Conservation (phyloP, 2,113 vertebrate species). For the Strix aluco region DNA sequence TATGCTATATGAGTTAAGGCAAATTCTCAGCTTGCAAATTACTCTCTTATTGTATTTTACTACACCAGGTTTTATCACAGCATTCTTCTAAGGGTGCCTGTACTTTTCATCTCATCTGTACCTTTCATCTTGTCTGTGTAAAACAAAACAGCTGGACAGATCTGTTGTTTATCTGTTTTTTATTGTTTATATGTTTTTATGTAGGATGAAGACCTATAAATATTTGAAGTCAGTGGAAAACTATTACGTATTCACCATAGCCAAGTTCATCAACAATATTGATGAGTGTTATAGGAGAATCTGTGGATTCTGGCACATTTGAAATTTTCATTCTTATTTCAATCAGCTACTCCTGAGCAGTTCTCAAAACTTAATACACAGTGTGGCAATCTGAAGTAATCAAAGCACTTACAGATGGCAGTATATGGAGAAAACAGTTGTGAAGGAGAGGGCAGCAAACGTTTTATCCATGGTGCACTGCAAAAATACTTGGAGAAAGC, state of each 20-base stretch:
- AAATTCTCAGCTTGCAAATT: background rate
- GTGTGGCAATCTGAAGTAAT: background rate
- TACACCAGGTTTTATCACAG: background rate
- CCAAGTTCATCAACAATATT: background rate
- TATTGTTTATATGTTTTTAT: background rate
- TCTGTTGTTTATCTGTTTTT: background rate
- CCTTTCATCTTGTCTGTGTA: background rate
- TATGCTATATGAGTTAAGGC: background rate
- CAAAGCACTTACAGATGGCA: background rate
- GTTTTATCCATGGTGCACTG: background rate
- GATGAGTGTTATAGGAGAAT: background rate
- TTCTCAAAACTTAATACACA: background rate
- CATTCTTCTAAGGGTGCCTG: background rate
- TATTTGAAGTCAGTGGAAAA: background rate
- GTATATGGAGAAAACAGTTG: background rate
- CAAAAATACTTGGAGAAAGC: background rate
- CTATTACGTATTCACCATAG: background rate
- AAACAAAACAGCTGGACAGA: background rate
- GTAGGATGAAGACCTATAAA: background rate
- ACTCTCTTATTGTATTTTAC: accelerated
- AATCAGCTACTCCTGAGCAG: background rate
- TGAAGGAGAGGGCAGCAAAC: background rate
- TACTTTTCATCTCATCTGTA: background rate
- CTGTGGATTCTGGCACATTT: background rate
- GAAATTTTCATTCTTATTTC: background rate